Base-by-base conservation (phyloP, 1,140 invertebrate species). In the Drosophila lacteicornis region DNA sequence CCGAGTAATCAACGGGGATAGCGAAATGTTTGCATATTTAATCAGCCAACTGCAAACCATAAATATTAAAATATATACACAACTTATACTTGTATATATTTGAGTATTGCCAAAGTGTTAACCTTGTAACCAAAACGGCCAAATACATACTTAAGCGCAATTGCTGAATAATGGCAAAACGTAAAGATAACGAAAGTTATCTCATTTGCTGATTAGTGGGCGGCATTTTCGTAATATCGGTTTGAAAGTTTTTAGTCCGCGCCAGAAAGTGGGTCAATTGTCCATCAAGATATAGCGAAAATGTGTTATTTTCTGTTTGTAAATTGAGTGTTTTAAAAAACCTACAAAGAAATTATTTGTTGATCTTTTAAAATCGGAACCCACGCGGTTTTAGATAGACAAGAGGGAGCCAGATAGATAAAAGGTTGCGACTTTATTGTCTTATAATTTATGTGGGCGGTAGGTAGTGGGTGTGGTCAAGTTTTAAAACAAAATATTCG, bases 11-110 rank as follows among this genome's bases (percentile, higher is more conserved):
- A 60, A 60, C 11, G 15, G 19, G 27, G 47, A 19, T 53, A 38
- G 65, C 75, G 58, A 59, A 63, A 62, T 43, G 62, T 83, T 82
- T 84, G 74, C 82, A 84, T 84, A 82, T 74, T 84, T 78, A 84
- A 84, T 75, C 78, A 78, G 40, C 49, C 53, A 56, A 38, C 36
- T 38, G 53, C 36, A 55, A 50, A 9, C 25, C 58, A 65, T 53
- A 79, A 67, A 80, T 81, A 74, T 78, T 81, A 66, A 62, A 56
- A 63, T 11, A 49, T 36, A 51, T 17, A 33, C 9, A 51, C 27
- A 51, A 17, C 8, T 4, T 76, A 80, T 62, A 76, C 60, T 50
- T 27, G 43, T 46, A 22, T 56, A 22, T 55, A 36, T 65, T 66
- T 55, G 62, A 56, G 65, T 71, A 56, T 65, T 75, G 59, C 30